phyloP scores from a whole-genome alignment of 2,797 vertebrate genomes.

The Trichosurus vulpecula region DNA sequence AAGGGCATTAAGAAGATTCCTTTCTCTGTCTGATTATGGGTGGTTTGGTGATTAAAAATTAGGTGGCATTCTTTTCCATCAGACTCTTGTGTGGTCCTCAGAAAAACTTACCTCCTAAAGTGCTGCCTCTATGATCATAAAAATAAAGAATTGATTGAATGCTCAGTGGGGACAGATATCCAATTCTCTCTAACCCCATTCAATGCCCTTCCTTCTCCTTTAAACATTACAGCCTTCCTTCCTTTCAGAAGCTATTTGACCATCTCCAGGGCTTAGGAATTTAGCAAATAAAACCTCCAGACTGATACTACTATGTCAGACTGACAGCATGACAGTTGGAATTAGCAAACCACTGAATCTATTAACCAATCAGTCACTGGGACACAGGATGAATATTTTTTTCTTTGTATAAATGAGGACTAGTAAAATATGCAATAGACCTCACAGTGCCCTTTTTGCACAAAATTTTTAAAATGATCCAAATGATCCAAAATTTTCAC shows the following conservation, averaged over 20 bases:
- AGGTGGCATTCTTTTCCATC: not conserved
- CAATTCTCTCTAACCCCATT: not conserved
- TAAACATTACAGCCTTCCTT: not conserved
- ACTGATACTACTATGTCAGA: not conserved
- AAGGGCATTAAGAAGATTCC: not conserved
- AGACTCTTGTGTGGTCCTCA: not conserved
- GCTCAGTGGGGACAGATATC: not conserved
- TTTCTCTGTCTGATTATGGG: not conserved
- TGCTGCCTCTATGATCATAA: not conserved
- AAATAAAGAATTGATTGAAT: not conserved
- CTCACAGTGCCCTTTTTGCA: not conserved
- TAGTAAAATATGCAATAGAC: not conserved
- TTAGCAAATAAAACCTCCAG: not conserved
- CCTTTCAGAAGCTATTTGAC: not conserved
- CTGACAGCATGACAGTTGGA: not conserved
- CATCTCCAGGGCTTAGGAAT: not conserved
- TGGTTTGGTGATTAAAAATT: not conserved
- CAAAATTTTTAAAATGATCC: not conserved
- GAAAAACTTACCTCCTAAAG: not conserved
- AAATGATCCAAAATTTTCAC: not conserved
- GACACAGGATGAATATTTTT: not conserved
- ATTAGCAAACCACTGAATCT: not conserved
- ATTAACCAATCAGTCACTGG: not conserved
- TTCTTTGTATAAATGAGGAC: fast-evolving
- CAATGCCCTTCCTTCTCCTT: not conserved